Evolutionary conservation across 2,888 invertebrate species (phyloP), one percentile per base, ranked within the genome.

Genomic region (Cataglyphis albicans): DNA sequence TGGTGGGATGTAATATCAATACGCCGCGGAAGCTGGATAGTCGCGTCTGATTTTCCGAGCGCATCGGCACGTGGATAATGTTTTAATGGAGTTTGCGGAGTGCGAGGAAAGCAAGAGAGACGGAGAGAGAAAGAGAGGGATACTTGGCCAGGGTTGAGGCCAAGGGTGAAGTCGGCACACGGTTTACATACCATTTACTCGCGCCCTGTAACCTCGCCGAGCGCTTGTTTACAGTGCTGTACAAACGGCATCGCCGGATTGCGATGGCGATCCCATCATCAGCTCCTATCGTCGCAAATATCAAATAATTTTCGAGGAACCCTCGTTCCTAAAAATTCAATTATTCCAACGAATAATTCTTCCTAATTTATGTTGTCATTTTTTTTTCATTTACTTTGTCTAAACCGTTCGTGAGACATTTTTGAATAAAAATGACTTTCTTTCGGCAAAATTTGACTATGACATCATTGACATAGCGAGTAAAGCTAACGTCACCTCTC

Each of bases 181-280:
- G 93, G 94, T 94, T 94, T 94, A 94, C 94, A 94, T 94, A 94
- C 94, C 94, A 94, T 94, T 94, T 94, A 94, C 94, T 93, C 94
- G 91, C 94, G 93, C 93, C 93, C 93, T 90, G 91, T 90, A 92
- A 92, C 91, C 90, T 85, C 85, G 85, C 86, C 87, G 84, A 86
- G 84, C 86, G 90, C 90, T 91, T 93, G 93, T 94, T 94, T 94
- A 93, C 94, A 91, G 88, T 94, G 92, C 92, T 94, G 91, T 93
- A 93, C 93, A 94, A 94, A 94, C 93, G 91, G 89, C 90, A 87
- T 90, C 90, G 87, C 89, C 90, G 87, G 83, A 84, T 74, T 83
- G 82, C 80, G 83, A 80, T 83, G 74, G 78, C 82, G 44, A 41
- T 55, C 41, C 52, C 41, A 44, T 15, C 64, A 4, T n/a, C n/a